Base-by-base conservation (phyloP, 2,888 invertebrate genomes). In the Apoda limacodes region DNA sequence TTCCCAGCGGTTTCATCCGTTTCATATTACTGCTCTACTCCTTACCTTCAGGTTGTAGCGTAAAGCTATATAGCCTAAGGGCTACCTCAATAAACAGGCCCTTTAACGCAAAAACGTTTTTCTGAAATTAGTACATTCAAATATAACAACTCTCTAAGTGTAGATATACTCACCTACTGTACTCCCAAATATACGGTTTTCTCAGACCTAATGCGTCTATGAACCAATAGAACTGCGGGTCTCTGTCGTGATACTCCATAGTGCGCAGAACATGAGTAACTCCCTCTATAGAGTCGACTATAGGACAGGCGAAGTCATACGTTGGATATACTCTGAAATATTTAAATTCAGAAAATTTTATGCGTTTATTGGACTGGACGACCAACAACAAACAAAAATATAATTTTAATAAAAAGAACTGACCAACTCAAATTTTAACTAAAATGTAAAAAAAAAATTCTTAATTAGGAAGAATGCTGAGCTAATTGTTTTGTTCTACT, bases 251-350 rank as follows among this genome's bases (percentile, higher is more conserved):
- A 68, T 99, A 99, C 74, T 99, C 99, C 80, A 96, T 98, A 0
- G 99, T 99, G 27, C 99, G 85, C 29, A 99, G 80, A 0, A 97
- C 95, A 61, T 99, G 99, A 0, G 99, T 99, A 10, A 99, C 97
- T 31, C 93, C 91, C 80, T 99, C 99, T 28, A 98, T 84, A 9
- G 96, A 90, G 71, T 99, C 99, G 28, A 99, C 98, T 56, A 99
- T 97, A 0, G 99, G 99, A 60, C 99, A 99, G 1, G 99, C 98
- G 81, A 99, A 99, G 78, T 99, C 99, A 59, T 99, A 99, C 0
- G 99, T 99, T 12, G 99, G 99, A 69, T 99, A 99, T 1, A 97
- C 98, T 58, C 96, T 96, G 66, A n/a, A n/a, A n/a, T n/a, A n/a
- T n/a, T n/a, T n/a, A n/a, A n/a, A n/a, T n/a, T n/a, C n/a, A n/a